Base-by-base conservation (phyloP, 2,888 invertebrate genomes). In the Limenitis camilla region DNA sequence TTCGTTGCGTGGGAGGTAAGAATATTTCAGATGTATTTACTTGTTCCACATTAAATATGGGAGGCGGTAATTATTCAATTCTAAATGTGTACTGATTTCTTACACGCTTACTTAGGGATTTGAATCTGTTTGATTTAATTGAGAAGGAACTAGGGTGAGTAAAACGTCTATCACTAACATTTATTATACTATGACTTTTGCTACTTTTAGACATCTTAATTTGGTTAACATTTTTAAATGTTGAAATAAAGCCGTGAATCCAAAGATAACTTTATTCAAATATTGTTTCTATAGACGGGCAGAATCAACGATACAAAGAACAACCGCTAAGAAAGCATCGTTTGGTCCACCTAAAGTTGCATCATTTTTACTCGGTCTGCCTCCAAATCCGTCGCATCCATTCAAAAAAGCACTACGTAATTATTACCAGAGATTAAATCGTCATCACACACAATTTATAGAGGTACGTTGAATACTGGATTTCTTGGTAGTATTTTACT, bases 1-100 rank as follows among this genome's bases (percentile, higher is more conserved):
- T 49, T 85, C 89, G 48, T 63, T 86, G 41, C 81, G 80, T 65
- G 88, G 88, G 76, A 89, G 90, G 91, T 91, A 75, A 43, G 35
- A 5, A 33, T n/a, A 2, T 7, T 28, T 33, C 32, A 36, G n/a
- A 3, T 3, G 2, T 27, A 5, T 6, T n/a, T 31, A 30, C 39
- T 40, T 43, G 33, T 7, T 40, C 28, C 11, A 35, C 31, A 4
- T 11, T 11, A 36, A 10, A 40, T 32, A 33, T 36, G 11, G 1
- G 29, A 36, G 27, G n/a, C 10, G 27, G 36, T n/a, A 28, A 6
- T 19, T 33, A n/a, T 36, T 33, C 29, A 5, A 9, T 9, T 4
- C 4, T 28, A 27, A 27, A 5, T 29, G 27, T 36, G 8, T 11
- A 11, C 8, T n/a, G 6, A 29, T 44, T 51, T 45, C 50, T 72